Percentiles rank a stretch among this genome's conserved stretches.
phyloP scores from a whole-genome alignment of 1,140 invertebrate genomes.

The Araneus ventricosus region DNA sequence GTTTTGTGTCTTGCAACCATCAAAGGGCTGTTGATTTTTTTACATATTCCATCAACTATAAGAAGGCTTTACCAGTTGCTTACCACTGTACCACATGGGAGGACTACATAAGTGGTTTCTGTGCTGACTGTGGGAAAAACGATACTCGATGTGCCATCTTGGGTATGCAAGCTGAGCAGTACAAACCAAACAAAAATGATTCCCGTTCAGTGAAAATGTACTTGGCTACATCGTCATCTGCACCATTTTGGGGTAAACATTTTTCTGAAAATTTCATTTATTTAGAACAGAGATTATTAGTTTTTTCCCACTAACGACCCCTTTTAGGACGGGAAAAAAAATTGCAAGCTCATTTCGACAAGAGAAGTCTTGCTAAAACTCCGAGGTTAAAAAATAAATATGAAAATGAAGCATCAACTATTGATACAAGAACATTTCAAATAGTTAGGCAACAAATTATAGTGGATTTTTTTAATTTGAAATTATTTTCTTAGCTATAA shows the following conservation, averaged over 20 bases:
- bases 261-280: conserved; percentile 80
- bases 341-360: no score
- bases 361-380: no score
- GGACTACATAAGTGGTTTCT: conserved; percentile 84
- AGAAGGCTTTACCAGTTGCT: conserved; percentile 86
- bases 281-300: background rate
- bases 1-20: conserved; percentile 91
- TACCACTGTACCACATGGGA: conserved; percentile 89
- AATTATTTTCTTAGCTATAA: no score
- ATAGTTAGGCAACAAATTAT: no score
- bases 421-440: no score
- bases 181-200: conserved; percentile 78
- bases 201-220: conserved; percentile 78
- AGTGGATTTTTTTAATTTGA: no score
- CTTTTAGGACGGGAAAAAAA: no score
- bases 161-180: conserved; percentile 84
- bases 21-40: conserved; percentile 91
- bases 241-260: conserved; percentile 54
- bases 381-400: no score
- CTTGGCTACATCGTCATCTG: background rate
- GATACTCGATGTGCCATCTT: conserved; percentile 88
- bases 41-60: conserved; percentile 87
- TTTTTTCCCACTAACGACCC: no score
- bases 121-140: conserved; percentile 88
- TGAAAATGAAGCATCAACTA: no score